Conservation (phyloP, 2,113 vertebrate species). For the Suricata suricatta region DNA sequence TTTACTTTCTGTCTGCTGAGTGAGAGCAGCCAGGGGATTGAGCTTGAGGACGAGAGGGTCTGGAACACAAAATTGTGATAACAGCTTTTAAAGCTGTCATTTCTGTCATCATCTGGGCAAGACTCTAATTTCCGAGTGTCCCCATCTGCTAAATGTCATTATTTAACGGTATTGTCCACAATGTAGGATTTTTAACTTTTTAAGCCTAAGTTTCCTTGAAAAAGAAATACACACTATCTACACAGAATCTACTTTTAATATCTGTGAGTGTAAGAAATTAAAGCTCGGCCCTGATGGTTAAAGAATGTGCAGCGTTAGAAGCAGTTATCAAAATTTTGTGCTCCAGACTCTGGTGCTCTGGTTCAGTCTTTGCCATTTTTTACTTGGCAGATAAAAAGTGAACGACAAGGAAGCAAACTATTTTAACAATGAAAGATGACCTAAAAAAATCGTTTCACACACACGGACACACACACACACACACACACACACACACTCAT, state of each 20-base stretch:
- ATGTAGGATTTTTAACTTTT: conserved; percentile 7
- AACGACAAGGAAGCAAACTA: conserved; percentile 76
- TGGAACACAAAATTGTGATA: background rate
- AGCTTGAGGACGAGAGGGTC: background rate
- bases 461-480: background rate
- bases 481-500: background rate
- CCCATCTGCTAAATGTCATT: background rate
- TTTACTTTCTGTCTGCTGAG: conserved; percentile 65
- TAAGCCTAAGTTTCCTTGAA: background rate
- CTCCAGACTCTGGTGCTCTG: background rate
- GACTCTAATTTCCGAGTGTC: conserved; percentile 13
- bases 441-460: conserved; percentile 81
- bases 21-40: conserved; percentile 20
- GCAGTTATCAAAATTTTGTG: background rate
- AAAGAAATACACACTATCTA: background rate
- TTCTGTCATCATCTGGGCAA: conserved; percentile 23
- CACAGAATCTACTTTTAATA: background rate
- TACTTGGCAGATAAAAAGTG: conserved; percentile 61
- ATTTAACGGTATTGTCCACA: background rate
- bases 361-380: conserved; percentile 32
- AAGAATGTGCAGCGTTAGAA: background rate
- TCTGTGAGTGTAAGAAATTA: background rate
- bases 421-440: conserved; percentile 82
- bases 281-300: conserved; percentile 21
- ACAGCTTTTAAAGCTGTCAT: background rate